Evolutionary conservation across 2,113 vertebrate species (phyloP).

Genomic region (Hystrix brachyura): DNA sequence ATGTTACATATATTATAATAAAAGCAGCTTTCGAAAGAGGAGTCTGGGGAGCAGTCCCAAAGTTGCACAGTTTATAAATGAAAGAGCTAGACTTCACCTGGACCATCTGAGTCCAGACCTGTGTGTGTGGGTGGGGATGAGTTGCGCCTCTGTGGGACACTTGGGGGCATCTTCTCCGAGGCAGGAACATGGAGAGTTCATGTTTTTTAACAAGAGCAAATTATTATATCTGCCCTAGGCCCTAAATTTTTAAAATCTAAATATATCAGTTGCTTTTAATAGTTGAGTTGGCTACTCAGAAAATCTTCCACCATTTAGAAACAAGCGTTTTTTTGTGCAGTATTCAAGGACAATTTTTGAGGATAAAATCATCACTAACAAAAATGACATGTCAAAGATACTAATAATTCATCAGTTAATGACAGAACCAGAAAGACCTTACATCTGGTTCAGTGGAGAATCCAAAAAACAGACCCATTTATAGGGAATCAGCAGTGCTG

Average conservation of each 20-base stretch:
- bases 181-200: not conserved
- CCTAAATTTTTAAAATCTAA: not conserved
- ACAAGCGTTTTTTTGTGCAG: not conserved
- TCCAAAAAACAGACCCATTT: not conserved
- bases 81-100: not conserved
- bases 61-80: not conserved
- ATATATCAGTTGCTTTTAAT: not conserved
- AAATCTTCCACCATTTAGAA: not conserved
- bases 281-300: not conserved
- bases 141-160: not conserved
- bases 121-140: not conserved
- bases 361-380: not conserved
- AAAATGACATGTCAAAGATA: not conserved
- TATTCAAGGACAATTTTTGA: conserved; percentile 2
- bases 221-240: not conserved
- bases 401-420: not conserved
- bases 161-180: not conserved
- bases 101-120: not conserved
- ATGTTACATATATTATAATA: not conserved
- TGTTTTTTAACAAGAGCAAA: not conserved
- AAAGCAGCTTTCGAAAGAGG: not conserved
- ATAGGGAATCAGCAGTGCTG: not conserved
- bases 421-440: not conserved
- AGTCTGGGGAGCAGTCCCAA: not conserved
- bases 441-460: not conserved